Base-by-base conservation (phyloP, 1,140 invertebrate genomes). In the Drosophila tristis region DNA sequence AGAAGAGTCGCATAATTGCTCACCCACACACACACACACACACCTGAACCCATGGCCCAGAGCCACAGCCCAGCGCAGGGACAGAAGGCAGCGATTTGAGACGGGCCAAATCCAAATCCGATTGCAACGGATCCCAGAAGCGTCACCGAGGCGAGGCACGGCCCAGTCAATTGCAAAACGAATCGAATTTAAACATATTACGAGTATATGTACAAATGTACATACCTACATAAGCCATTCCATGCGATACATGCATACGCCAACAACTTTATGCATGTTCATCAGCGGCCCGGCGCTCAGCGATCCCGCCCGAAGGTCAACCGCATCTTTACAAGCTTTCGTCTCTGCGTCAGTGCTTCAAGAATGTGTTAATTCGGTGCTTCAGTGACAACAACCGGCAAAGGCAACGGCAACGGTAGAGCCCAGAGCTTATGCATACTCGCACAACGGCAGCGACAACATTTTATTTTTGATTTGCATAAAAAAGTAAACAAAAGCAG, bases 301-400 rank as follows among this genome's bases (percentile, higher is more conserved):
- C 29, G 29, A 31, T 31, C 29, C 29, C 42, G 49, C 54, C 55
- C 80, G 80, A 84, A 84, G 80, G 80, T 84, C 75, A 74, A 84
- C 80, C 75, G 80, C 80, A 84, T 84, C 80, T 74, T 84, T 84
- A 79, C 80, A 85, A 75, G 80, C 77, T 80, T 74, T 66, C 60
- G 54, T 43, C 48, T 74, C 62, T 68, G 63, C 72, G 80, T 79
- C 80, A 84, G 26, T 62, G 50, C 39, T 77, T 49, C 65, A 85
- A 85, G 80, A 84, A 84, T 84, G 80, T 84, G 80, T 84, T 84
- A 85, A 84, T 72, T 84, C 59, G 80, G 71, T 72, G 63, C 67
- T 84, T 75, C 65, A 35, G 31, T 35, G 39, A 64, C 59, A 63
- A 74, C 59, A 70, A 58, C 53, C 20, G 67, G 44, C 53, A 43